Base-by-base conservation (phyloP, 2,797 vertebrate genomes). In the Serranus cabrilla region DNA sequence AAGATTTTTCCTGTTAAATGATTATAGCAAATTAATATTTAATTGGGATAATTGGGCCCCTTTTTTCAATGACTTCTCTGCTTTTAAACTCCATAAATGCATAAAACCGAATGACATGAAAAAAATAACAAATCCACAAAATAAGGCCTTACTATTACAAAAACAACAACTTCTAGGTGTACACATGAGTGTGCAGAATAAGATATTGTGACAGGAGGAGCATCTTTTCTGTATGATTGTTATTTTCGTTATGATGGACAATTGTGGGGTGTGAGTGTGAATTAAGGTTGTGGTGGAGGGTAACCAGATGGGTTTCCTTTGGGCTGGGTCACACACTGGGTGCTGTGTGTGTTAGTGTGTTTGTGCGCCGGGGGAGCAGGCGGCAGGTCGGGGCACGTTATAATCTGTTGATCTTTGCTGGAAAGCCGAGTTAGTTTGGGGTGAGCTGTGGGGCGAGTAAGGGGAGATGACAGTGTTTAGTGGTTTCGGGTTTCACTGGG, bases 401-500 rank as follows among this genome's bases (percentile, higher is more conserved):
- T 72, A 65, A 78, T 78, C 46, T 80, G 47, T 39, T 73, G 60
- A 63, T 67, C 11, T 79, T 46, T 58, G 34, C 34, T 34, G 34
- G 34, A 49, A 67, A 39, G 64, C 60, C 42, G 51, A 74, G 72
- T 72, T 34, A 74, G 63, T 79, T 74, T 42, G 71, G 72, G 74
- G 45, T 75, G 55, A 70, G 47, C 43, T 25, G 20, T 52, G 65
- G 67, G 70, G 40, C 54, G 45, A 58, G 34, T 58, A 37, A 23
- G 46, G 45, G 27, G 54, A 61, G 55, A 80, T 63, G 79, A 27
- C 57, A 31, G 46, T 51, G 78, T 55, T 73, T 20, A 42, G 74
- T 43, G 76, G 56, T 74, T 34, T 79, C 31, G 27, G 43, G 79
- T 83, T 81, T 84, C 63, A 65, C 68, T 47, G 62, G 65, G 49